Base-by-base conservation (phyloP, 1,140 invertebrate species). In the Zaprionus lachaisei region DNA sequence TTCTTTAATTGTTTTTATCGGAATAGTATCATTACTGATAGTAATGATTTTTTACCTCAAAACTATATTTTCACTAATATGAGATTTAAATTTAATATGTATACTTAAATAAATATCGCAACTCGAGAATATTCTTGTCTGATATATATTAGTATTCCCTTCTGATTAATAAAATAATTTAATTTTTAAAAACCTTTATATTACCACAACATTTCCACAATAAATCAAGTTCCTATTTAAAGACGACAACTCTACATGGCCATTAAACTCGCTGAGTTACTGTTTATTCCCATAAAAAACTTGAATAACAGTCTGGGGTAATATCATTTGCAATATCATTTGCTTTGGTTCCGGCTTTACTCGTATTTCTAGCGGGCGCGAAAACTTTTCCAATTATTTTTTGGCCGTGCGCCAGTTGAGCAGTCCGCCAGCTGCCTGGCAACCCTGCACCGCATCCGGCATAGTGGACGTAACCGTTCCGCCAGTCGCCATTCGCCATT, bases 381-480 rank as follows among this genome's bases (percentile, higher is more conserved):
- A 67, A 73, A 77, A 77, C 64, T 77, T 77, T 77, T 73, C 70
- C 75, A 77, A 77, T 77, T 73, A 73, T 63, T 49, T 38, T 41
- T 62, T 72, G 70, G 74, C 74, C 47, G 26, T 5, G n/a, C 17
- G 41, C 41, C 38, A 44, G 26, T 28, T 28, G 5, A 28, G 7
- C 26, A 28, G 26, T 28, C 34, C 34, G 9, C 9, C 26, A 37
- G 38, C 68, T 38, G 37, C 14, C 17, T 55, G 28, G 47, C 47
- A 34, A 47, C 41, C 2, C 17, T 26, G 38, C 6, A 44, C 38
- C 65, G 55, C 44, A 58, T 51, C 47, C 17, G 54, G 28, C 28
- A 67, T 57, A 67, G 70, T 72, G 68, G 56, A 73, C 28, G 75
- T 68, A 68, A 73, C 71, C 71, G 57, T 22, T 41, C 49, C 11